These are phyloP conservation scores for Drosophila bunnanda DNA, from an alignment of 2,888 invertebrate genomes.

Conservation along the genomic window DNA sequence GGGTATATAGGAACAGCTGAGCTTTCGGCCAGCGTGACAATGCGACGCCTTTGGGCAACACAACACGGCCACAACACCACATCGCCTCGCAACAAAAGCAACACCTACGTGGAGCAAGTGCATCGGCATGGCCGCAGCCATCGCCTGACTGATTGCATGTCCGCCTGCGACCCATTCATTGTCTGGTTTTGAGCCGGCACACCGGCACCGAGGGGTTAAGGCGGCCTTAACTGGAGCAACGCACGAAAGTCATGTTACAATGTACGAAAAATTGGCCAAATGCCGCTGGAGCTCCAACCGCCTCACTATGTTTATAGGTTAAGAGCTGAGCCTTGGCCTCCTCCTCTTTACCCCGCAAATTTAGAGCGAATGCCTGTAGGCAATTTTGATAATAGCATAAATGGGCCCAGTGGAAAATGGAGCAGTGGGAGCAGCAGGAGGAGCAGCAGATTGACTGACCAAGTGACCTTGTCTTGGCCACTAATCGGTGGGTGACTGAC, in stretches of 20 bases:
- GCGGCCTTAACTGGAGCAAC: constrained; percentile 75
- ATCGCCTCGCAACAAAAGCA: constrained; percentile 16
- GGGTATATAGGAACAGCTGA: constrained; percentile 46
- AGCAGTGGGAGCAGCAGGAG: not conserved
- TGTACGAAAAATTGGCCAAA: constrained; percentile 68
- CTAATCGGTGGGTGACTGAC: constrained; percentile 37
- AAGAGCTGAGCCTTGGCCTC: constrained; percentile 77
- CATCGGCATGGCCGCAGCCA: constrained; percentile 57
- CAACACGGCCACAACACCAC: constrained; percentile 33
- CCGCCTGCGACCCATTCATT: constrained; percentile 57
- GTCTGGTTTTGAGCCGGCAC: constrained; percentile 32
- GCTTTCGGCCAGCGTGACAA: constrained; percentile 69
- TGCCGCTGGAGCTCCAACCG: constrained; percentile 33
- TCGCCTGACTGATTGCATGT: constrained; percentile 73
- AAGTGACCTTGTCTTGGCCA: constrained; percentile 69
- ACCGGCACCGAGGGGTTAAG: constrained; percentile 12
- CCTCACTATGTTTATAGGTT: constrained; percentile 75
- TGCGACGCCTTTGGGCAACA: constrained; percentile 59
- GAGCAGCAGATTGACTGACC: constrained; percentile 37
- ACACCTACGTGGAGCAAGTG: constrained; percentile 57
- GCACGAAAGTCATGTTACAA: constrained; percentile 77
- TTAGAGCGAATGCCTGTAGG: constrained; percentile 30
- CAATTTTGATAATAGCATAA: constrained; percentile 78
- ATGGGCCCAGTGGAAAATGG: constrained; percentile 11
- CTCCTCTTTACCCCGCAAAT: not conserved